Evolutionary conservation across 1,140 invertebrate species (phyloP), one percentile per base, ranked within the genome.

Genomic region (Drosophila nigrodunni): DNA sequence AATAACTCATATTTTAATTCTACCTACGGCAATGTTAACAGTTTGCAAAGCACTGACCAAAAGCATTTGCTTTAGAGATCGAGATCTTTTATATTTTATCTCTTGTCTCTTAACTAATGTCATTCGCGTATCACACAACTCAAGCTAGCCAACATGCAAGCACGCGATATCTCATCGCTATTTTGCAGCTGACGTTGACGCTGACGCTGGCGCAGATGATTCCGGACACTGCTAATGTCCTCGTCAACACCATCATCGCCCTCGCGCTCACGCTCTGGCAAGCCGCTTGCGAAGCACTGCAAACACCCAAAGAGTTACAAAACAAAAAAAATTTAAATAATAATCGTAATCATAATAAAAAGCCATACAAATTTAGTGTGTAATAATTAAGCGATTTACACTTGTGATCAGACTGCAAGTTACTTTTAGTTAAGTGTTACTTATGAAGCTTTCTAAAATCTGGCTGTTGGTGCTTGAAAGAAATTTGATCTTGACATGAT

Each of bases 71-170:
- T 35, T 30, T 4, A 25, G 15, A 15, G 15, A 15, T 15, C 15
- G 34, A 50, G 47, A 58, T 44, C n/a, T 11, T 8, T 39, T 8
- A 10, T 39, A 39, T 9, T 3, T 10, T 52, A 49, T 30, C 50
- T 34, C 7, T n/a, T 15, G 7, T 37, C 25, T 30, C 25, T 30
- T 30, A 30, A 2, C 25, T 30, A 30, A 30, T 25, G 47, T 47
- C 44, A 49, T 18, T 47, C 35, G 25, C 52, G 39, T 11, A 13
- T 41, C 37, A 11, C 37, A 39, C 8, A 34, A 37, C 10, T 81
- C 66, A 87, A 88, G 83, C 73, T 57, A 87, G 80, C 83, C 83
- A 88, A 5, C 83, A 87, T 89, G 83, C 83, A 87, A 80, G 83
- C 80, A 66, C 49, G 69, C 73, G 69, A 52, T 37, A 52, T 58